Conservation (phyloP, 2,113 vertebrate genomes). For the Holacanthus passer region DNA sequence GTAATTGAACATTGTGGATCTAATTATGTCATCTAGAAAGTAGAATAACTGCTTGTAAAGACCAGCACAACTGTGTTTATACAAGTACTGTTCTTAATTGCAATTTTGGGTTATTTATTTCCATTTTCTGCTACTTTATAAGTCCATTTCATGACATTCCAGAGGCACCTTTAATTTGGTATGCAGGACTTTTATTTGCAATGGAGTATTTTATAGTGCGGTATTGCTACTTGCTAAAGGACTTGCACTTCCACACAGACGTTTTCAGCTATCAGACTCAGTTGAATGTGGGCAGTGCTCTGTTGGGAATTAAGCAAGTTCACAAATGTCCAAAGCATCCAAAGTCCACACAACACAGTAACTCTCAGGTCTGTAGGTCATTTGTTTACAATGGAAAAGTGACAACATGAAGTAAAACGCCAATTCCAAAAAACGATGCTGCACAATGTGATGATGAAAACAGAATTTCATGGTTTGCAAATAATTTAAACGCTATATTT, state of each 20-base stretch:
- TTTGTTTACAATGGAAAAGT: background rate
- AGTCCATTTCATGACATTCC: background rate
- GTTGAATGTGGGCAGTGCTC: too few relatives aligned
- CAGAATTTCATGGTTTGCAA: too few relatives aligned
- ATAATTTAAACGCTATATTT: too few relatives aligned
- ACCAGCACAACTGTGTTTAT: too few relatives aligned
- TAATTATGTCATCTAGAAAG: background rate
- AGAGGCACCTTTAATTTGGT: background rate
- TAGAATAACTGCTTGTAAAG: background rate
- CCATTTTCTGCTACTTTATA: background rate
- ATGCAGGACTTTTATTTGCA: background rate
- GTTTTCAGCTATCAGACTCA: background rate
- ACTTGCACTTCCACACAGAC: background rate
- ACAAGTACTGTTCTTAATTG: background rate
- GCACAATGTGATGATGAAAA: too few relatives aligned
- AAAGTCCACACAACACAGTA: background rate
- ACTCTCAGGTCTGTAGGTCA: background rate
- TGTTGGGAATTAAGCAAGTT: background rate
- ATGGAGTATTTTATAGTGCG: too few relatives aligned
- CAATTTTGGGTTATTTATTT: background rate
- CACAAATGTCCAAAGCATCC: background rate
- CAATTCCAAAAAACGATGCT: too few relatives aligned
- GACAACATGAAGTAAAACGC: background rate
- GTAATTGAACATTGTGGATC: background rate
- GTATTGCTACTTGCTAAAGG: background rate